phyloP scores from a whole-genome alignment of 2,113 vertebrate species.

The Penelope pileata region DNA sequence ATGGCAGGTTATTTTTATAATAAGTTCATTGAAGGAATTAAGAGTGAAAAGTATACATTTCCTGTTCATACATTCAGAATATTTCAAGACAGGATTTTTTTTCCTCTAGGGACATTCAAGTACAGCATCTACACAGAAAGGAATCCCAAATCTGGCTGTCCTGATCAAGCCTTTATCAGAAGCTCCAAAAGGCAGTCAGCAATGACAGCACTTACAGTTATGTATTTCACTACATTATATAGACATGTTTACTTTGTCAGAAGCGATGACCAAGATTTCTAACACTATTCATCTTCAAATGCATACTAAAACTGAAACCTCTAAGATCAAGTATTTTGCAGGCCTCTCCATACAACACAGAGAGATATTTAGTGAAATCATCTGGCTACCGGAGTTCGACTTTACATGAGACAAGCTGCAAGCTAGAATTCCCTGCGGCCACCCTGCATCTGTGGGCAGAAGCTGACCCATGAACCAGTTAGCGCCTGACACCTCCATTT shows the following conservation, averaged over 20 bases:
- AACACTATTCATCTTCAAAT: background rate
- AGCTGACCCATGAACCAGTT: background rate
- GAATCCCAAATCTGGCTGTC: background rate
- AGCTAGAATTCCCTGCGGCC: background rate
- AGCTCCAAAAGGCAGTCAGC: constrained; percentile 31
- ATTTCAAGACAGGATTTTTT: background rate
- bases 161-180: constrained; percentile 20
- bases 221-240: background rate
- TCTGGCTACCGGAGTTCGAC: background rate
- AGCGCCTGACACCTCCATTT: background rate
- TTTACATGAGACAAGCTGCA: background rate
- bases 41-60: constrained; percentile 26
- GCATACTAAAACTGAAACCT: background rate
- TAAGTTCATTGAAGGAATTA: constrained; percentile 24
- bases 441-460: background rate
- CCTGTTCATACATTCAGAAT: background rate
- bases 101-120: background rate
- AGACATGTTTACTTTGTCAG: background rate
- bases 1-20: background rate
- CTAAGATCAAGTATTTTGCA: background rate
- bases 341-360: background rate
- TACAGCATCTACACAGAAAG: background rate
- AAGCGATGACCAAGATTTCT: background rate
- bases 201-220: background rate
- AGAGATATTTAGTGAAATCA: background rate